Evolutionary conservation across 2,888 invertebrate genomes (phyloP), one percentile per base, ranked within the genome.

Genomic region (Nezara viridula): DNA sequence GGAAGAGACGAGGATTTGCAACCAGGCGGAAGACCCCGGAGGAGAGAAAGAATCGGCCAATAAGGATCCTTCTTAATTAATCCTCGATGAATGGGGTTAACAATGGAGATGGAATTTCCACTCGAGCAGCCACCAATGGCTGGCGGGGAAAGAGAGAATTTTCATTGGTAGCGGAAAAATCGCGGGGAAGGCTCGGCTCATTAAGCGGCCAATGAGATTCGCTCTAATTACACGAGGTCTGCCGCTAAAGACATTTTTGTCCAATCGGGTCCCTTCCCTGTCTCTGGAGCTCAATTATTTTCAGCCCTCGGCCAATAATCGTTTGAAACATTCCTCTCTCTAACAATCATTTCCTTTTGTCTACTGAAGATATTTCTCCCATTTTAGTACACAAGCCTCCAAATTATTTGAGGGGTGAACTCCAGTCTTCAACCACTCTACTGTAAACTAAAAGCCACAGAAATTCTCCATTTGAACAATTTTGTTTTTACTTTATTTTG

Each of bases 61-160:
- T 81, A 81, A 81, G 81, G 81, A 81, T 40, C 81, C 81, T 81
- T 81, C 81, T 81, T 81, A 81, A 81, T 81, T 81, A 81, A 81
- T 81, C 81, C 81, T 32, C 81, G 81, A 81, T 81, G 81, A 81
- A 81, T 81, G 40, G 81, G 81, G 81, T 81, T 81, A 81, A 81
- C 81, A 81, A 81, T 81, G 81, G 81, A 81, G 81, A 81, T 81
- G 81, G 81, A 81, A 81, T 81, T 81, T 81, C 81, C 81, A 81
- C 44, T 24, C 40, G 81, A n/a, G 81, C 81, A n/a, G 81, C 24
- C 81, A n/a, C 81, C 40, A 81, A 81, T 81, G 81, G 81, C 12
- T n/a, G 81, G n/a, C 81, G 44, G 81, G 44, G 44, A 81, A 81
- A 81, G 47, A 47, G 81, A 81, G 44, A 81, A 81, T 81, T 81